Evolutionary conservation across 2,113 vertebrate species (phyloP).

Genomic region (Thermophis baileyi): DNA sequence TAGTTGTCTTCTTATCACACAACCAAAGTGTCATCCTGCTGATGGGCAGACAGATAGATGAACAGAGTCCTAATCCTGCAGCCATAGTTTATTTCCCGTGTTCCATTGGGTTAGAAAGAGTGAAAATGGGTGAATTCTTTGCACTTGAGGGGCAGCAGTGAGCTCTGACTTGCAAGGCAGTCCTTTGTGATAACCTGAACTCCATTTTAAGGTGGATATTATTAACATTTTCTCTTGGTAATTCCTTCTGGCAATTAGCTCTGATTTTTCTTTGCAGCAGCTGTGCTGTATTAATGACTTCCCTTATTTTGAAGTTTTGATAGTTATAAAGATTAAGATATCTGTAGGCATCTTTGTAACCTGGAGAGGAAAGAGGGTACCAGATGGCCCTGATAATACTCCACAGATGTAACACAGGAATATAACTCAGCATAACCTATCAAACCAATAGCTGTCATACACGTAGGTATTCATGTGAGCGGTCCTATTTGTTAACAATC

Average conservation of each 20-base stretch:
- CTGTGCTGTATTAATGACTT: conserved; percentile 69
- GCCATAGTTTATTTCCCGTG: background rate
- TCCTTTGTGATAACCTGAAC: conserved; percentile 56
- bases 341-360: conserved; percentile 50
- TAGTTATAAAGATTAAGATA: conserved; percentile 53
- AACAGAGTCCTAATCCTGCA: background rate
- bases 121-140: conserved; percentile 43
- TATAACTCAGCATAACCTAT: background rate
- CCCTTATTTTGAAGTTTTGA: conserved; percentile 57
- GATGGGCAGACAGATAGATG: background rate
- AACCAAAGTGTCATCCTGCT: background rate
- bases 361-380: conserved; percentile 29
- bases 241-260: conserved; percentile 62
- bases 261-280: conserved; percentile 64
- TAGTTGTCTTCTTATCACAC: background rate
- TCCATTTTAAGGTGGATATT: conserved; percentile 62
- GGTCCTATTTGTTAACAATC: background rate
- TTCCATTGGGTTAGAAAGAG: background rate
- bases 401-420: background rate
- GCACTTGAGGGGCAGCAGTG: background rate
- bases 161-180: conserved; percentile 37
- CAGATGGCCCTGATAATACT: conserved; percentile 29
- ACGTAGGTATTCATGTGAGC: background rate
- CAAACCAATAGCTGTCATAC: background rate
- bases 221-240: conserved; percentile 65